These are phyloP conservation scores for Tadarida brasiliensis DNA, from an alignment of 2,797 vertebrate species.

Conservation along the genomic window DNA sequence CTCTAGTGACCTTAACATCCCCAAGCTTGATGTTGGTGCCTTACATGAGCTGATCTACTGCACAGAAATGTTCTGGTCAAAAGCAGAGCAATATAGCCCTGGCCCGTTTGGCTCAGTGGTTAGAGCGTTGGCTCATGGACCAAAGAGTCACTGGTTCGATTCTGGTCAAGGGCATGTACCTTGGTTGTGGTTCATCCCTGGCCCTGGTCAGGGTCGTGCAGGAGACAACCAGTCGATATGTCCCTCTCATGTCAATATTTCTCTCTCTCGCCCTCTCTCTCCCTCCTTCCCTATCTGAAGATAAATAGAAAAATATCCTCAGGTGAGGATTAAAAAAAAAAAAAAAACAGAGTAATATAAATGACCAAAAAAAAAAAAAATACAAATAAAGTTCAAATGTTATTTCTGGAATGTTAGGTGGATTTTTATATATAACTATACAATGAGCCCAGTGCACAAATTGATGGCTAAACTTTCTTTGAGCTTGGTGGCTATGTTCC, in stretches of 20 bases:
- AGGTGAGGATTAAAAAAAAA: too few species aligned
- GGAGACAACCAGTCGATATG: too few species aligned
- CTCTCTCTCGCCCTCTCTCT: too few species aligned
- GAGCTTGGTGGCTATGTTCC: background rate
- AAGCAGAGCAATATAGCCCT: background rate
- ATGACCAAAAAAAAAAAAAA: background rate
- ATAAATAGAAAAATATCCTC: too few species aligned
- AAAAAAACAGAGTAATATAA: background rate
- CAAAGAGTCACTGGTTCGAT: too few species aligned
- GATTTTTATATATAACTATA: background rate
- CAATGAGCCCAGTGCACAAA: background rate
- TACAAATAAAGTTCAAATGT: background rate
- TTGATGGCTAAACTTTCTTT: background rate
- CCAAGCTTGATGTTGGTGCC: background rate
- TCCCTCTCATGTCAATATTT: too few species aligned
- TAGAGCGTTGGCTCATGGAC: too few species aligned
- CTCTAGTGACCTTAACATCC: background rate
- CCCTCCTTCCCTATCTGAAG: too few species aligned
- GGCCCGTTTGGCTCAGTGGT: too few species aligned
- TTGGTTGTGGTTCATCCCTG: too few species aligned
- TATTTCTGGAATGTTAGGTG: background rate
- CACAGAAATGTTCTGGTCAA: conserved; percentile 6
- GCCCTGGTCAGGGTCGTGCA: too few species aligned
- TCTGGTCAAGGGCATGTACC: too few species aligned
- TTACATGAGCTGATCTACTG: background rate